Evolutionary conservation across 2,888 invertebrate species (phyloP).

Genomic region (Lagria hirta): DNA sequence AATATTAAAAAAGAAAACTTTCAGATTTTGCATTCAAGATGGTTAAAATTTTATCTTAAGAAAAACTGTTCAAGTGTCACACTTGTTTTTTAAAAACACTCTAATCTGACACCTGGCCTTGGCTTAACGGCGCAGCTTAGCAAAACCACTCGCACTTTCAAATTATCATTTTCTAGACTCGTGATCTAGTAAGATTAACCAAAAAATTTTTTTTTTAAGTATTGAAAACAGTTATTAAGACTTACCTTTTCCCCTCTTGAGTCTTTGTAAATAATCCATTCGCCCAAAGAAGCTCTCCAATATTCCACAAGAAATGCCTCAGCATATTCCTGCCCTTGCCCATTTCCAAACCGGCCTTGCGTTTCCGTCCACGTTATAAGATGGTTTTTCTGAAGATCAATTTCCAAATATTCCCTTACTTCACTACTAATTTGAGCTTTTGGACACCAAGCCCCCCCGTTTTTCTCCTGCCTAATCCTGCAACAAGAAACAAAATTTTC

Average conservation of each 20-base stretch:
- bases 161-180: no score
- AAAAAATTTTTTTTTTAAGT: no score
- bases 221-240: no score
- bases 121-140: no score
- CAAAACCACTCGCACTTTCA: no score
- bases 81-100: no score
- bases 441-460: conserved; percentile 93
- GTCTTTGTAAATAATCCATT: conserved; percentile 81
- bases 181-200: no score
- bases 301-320: conserved; percentile 83
- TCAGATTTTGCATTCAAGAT: no score
- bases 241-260: conserved; percentile 74
- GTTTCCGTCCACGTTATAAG: conserved; percentile 84
- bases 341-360: conserved; percentile 89
- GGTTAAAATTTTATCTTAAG: no score
- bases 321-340: conserved; percentile 85
- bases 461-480: conserved; percentile 82
- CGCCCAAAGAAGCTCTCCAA: conserved; percentile 67
- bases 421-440: conserved; percentile 74
- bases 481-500: conserved; percentile 37
- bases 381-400: conserved; percentile 73
- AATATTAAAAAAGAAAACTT: no score
- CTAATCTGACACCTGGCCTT: no score
- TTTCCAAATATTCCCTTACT: conserved; percentile 80
- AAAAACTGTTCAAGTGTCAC: no score